These are phyloP conservation scores for Phallusia fumigata DNA, from an alignment of 23 tunicate genomes.

Conservation along the genomic window DNA sequence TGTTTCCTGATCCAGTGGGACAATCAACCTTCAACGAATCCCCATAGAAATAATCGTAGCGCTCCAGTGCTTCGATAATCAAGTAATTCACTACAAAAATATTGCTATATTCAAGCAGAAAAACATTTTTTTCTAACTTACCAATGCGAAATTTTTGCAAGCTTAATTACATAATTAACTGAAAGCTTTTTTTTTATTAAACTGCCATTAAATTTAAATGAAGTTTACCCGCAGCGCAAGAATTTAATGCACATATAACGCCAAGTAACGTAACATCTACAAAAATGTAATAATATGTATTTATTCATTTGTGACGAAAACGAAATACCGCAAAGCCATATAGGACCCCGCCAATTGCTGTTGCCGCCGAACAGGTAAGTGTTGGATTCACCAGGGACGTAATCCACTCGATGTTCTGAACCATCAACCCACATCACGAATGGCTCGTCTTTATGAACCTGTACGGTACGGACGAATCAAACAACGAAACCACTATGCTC, in stretches of 20 bases:
- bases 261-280: too few relatives aligned
- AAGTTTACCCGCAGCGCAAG: too few relatives aligned
- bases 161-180: too few relatives aligned
- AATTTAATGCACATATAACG: too few relatives aligned
- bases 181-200: too few relatives aligned
- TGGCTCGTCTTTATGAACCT: slow-evolving; percentile 84
- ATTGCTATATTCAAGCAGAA: background rate
- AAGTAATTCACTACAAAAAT: slow-evolving; percentile 65
- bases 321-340: slow-evolving; percentile 84
- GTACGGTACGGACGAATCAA: background rate
- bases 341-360: slow-evolving; percentile 97
- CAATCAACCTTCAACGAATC: slow-evolving; percentile 78
- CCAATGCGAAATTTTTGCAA: too few relatives aligned
- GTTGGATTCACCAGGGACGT: slow-evolving; percentile 90
- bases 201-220: too few relatives aligned
- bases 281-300: too few relatives aligned
- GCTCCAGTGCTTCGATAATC: slow-evolving; percentile 88
- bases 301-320: too few relatives aligned
- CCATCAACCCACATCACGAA: slow-evolving; percentile 77
- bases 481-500: too few relatives aligned
- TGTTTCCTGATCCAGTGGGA: slow-evolving; percentile 86
- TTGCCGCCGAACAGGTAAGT: slow-evolving; percentile 93
- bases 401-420: slow-evolving; percentile 80
- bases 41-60: slow-evolving; percentile 92
- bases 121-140: too few relatives aligned